Percentiles rank a stretch among this genome's conserved stretches.
These are phyloP conservation scores for Heteropelma amictum DNA, from an alignment of 2,888 invertebrate genomes.

Conservation along the genomic window DNA sequence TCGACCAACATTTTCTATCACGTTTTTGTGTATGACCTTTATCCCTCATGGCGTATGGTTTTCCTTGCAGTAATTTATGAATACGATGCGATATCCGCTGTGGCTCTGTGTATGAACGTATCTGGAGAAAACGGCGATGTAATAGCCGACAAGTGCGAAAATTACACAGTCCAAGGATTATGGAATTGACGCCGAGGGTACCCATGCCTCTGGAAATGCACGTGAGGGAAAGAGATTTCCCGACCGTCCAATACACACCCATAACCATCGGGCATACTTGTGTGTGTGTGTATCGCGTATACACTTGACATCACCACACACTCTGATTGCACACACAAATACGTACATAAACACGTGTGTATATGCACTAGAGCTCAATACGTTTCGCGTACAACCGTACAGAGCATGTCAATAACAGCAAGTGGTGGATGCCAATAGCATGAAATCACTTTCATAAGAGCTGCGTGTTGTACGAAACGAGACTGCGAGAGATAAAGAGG, in stretches of 20 bases:
- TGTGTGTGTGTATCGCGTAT: background rate
- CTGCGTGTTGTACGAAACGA: slow-evolving; percentile 10
- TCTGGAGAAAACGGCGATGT: slow-evolving; percentile 51
- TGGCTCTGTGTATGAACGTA: background rate
- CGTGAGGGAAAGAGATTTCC: slow-evolving; percentile 16
- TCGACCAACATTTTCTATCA: too few relatives aligned
- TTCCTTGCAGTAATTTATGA: too few relatives aligned
- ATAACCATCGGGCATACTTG: too few relatives aligned
- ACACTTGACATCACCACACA: background rate
- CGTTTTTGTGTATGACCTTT: too few relatives aligned
- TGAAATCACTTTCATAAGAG: slow-evolving; percentile 66
- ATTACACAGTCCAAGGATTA: slow-evolving; percentile 61
- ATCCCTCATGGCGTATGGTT: too few relatives aligned
- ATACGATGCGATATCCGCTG: too few relatives aligned
- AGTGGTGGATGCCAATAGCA: slow-evolving; percentile 75
- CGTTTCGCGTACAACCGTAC: slow-evolving; percentile 16
- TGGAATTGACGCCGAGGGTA: slow-evolving; percentile 64
- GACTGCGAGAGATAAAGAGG: background rate
- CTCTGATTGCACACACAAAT: background rate
- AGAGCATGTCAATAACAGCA: slow-evolving; percentile 71
- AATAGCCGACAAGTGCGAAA: slow-evolving; percentile 63
- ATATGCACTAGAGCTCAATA: slow-evolving; percentile 14
- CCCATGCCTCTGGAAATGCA: background rate
- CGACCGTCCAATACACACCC: slow-evolving; percentile 10
- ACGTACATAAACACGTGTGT: background rate